phyloP scores from a whole-genome alignment of 2,888 invertebrate genomes.

The Lochmaea capreae region DNA sequence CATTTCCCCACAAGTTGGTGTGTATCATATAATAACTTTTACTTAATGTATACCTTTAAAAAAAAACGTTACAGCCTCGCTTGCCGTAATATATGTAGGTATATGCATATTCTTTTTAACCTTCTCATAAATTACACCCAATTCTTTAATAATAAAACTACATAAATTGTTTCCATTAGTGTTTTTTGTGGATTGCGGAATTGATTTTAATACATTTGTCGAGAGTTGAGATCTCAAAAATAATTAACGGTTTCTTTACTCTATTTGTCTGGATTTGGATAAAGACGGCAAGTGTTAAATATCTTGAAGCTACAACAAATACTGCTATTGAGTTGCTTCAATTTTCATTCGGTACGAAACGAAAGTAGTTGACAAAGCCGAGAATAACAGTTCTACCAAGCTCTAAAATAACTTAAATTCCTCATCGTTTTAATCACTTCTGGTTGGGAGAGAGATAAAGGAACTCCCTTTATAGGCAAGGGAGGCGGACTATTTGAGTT shows the following conservation, averaged over 20 bases:
- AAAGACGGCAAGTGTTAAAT: conserved; percentile 30
- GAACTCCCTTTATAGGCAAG: conserved; percentile 27
- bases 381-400: conserved; percentile 42
- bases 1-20: conserved; percentile 11
- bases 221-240: conserved; percentile 1
- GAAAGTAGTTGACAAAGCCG: conserved; percentile 40
- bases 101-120: background rate
- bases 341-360: conserved; percentile 28
- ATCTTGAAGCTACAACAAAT: conserved; percentile 33
- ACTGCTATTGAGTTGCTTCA: conserved; percentile 29
- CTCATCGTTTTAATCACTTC: conserved; percentile 47
- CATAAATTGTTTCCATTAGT: too few species aligned
- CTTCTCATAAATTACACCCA: too few species aligned
- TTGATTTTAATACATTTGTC: too few species aligned
- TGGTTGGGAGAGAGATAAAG: conserved; percentile 41
- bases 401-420: conserved; percentile 45
- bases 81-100: background rate
- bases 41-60: conserved; percentile 13
- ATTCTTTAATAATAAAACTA: too few species aligned
- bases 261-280: conserved; percentile 21
- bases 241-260: conserved; percentile 28
- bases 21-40: conserved; percentile 28
- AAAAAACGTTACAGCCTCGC: conserved; percentile 4
- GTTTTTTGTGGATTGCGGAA: too few species aligned
- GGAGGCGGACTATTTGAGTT: background rate